Evolutionary conservation across 2,797 vertebrate genomes (phyloP).

Genomic region (Lacerta bilineata): DNA sequence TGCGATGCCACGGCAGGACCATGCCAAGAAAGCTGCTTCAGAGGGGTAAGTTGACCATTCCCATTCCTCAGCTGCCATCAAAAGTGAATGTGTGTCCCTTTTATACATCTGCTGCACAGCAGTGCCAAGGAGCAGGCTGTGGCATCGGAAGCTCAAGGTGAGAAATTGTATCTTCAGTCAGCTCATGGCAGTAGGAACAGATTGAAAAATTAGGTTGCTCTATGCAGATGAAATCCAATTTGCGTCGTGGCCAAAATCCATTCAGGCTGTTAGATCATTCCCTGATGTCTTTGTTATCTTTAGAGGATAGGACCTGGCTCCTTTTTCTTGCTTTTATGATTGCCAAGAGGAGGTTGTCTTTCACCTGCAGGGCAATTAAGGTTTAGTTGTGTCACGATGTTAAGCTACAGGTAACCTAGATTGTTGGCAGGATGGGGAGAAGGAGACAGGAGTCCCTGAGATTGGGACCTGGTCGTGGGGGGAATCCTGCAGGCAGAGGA

Average conservation of each 20-base stretch:
- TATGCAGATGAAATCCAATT: conserved; percentile 33
- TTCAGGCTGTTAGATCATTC: conserved; percentile 16
- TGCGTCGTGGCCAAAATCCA: not conserved
- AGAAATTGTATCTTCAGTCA: conserved; percentile 12
- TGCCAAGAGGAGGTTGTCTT: conserved; percentile 22
- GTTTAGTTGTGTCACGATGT: not conserved
- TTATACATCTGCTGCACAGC: not conserved
- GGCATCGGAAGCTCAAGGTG: conserved; percentile 32
- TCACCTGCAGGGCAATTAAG: not conserved
- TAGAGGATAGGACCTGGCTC: not conserved
- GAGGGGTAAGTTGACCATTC: conserved; percentile 56
- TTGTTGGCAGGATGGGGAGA: not conserved
- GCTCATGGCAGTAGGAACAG: not conserved
- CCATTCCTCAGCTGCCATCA: conserved; percentile 15
- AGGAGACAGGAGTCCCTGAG: not conserved
- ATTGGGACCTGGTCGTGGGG: not conserved
- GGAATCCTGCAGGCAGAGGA: not conserved
- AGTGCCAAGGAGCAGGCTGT: conserved; percentile 33
- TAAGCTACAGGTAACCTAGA: too few relatives aligned
- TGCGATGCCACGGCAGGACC: conserved; percentile 45
- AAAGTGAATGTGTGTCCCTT: conserved; percentile 28
- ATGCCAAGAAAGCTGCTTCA: conserved; percentile 52
- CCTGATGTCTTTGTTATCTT: conserved; percentile 21
- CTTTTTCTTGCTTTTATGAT: not conserved
- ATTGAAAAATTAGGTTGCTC: conserved; percentile 9